phyloP scores from a whole-genome alignment of 2,113 vertebrate genomes.

The Lucifuga dentata region DNA sequence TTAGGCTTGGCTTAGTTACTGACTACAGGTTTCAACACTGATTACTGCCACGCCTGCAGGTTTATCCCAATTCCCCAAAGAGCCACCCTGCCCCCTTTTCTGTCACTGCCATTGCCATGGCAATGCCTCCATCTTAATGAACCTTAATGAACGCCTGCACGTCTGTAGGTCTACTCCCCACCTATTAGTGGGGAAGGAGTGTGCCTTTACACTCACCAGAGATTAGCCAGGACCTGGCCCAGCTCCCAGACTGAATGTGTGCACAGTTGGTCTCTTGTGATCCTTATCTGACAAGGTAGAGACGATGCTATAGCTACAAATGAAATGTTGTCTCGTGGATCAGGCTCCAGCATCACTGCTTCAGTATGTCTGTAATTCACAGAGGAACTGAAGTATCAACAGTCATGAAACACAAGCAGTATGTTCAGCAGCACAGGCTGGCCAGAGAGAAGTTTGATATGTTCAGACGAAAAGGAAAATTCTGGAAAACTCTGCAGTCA shows the following conservation, averaged over 20 bases:
- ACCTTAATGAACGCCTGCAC: conserved; percentile 33
- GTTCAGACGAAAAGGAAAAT: neutral
- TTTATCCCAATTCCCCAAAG: conserved; percentile 52
- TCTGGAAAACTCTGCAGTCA: no score
- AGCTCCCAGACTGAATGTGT: neutral
- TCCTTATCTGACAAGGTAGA: conserved; percentile 13
- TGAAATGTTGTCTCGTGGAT: conserved; percentile 27
- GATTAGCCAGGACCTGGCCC: conserved; percentile 10
- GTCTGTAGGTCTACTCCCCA: conserved; percentile 48
- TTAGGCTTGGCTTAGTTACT: conserved; percentile 52
- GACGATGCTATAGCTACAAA: neutral
- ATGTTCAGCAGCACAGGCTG: conserved; percentile 10
- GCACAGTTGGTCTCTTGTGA: conserved; percentile 27
- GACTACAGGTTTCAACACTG: conserved; percentile 62
- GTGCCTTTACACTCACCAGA: conserved; percentile 9
- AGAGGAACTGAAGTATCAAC: conserved; percentile 41
- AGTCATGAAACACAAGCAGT: conserved; percentile 24
- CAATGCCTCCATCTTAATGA: conserved; percentile 38
- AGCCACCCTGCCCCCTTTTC: conserved; percentile 35
- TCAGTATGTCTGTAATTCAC: conserved; percentile 23
- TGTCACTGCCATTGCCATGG: conserved; percentile 65
- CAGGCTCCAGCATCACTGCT: conserved; percentile 13
- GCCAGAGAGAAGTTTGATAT: conserved; percentile 2
- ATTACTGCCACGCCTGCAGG: conserved; percentile 47
- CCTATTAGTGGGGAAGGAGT: conserved; percentile 21